Evolutionary conservation across 2,113 vertebrate species (phyloP), one percentile per base, ranked within the genome.

Genomic region (Nicator chloris): DNA sequence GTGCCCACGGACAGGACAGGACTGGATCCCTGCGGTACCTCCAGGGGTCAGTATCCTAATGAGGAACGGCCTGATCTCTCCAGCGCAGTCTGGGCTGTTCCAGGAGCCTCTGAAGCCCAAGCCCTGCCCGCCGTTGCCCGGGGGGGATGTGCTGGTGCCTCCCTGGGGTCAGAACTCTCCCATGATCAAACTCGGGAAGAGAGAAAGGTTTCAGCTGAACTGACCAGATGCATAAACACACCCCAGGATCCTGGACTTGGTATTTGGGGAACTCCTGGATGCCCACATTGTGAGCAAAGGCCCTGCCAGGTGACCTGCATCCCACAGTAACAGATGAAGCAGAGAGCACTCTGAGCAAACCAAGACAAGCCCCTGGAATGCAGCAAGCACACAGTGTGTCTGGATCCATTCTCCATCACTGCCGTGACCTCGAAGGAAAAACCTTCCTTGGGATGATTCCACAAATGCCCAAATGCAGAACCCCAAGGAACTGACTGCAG

Each of bases 121-220:
- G 3, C 0, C 31, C 70, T n/a, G 61, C 45, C 70, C 64, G 39
- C 57, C 1, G 0, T 1, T 80, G 82, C 45, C 68, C 33, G 4
- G n/a, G 71, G 71, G 57, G 61, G 61, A 23, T 13, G 12, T 7
- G 7, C 49, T 49, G 73, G 57, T 69, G 70, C 90, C 51, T 44
- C 10, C 15, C 6, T 31, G 42, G 33, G 40, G 15, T 49, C 37
- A 61, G 19, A 56, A 22, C 56, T 50, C 33, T 42, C 28, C 64
- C 19, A 14, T 9, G 2, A 28, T 68, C 35, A 6, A 40, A 64
- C 23, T 22, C 17, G 16, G 35, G 27, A 35, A 47, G 33, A 53
- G 30, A 82, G 19, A 19, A 68, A 9, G 22, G 18, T 65, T 80
- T 53, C 59, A 76, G 28, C 3, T 64, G 31, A 11, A 7, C 39